Percentiles rank a stretch among this genome's conserved stretches.
Conservation (phyloP, 2,797 vertebrate genomes). For the Rhynchotus rufescens region DNA sequence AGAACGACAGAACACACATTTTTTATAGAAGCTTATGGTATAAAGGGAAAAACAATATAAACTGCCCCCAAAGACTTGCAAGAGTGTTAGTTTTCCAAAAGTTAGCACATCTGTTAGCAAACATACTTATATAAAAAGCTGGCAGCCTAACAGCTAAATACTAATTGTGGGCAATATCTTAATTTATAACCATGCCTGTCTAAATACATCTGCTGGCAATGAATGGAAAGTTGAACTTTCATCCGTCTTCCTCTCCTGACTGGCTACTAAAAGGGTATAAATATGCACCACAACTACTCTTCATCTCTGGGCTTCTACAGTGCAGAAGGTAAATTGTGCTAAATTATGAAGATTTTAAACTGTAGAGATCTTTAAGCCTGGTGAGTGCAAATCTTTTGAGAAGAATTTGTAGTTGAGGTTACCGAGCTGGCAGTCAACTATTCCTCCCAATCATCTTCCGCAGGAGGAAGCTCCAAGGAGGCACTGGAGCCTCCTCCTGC, state of each 20-base stretch:
- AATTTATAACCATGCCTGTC: constrained; percentile 39
- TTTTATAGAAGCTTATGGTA: constrained; percentile 34
- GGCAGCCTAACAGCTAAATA: not conserved
- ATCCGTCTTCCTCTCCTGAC: constrained; percentile 51
- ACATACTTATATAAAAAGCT: not conserved
- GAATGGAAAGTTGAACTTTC: constrained; percentile 24
- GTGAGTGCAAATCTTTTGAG: not conserved
- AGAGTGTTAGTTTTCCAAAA: constrained; percentile 38
- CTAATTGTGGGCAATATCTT: constrained; percentile 34
- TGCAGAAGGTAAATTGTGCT: not conserved
- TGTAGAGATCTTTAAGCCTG: not conserved
- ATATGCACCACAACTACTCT: not conserved
- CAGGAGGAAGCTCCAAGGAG: not conserved
- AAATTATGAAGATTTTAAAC: not conserved
- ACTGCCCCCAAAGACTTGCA: constrained; percentile 33
- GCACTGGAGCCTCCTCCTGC: not conserved
- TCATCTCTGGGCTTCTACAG: not conserved
- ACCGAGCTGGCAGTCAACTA: not conserved
- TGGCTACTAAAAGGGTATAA: constrained; percentile 11
- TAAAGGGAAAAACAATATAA: constrained; percentile 56
- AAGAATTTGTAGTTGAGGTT: not conserved
- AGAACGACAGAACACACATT: constrained; percentile 44
- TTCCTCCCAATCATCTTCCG: not conserved
- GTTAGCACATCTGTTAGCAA: constrained; percentile 29
- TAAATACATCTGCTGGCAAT: constrained; percentile 44